Percentiles rank a stretch among this genome's conserved stretches.
phyloP scores from a whole-genome alignment of 2,888 invertebrate species.

The Lomographa bimaculata region DNA sequence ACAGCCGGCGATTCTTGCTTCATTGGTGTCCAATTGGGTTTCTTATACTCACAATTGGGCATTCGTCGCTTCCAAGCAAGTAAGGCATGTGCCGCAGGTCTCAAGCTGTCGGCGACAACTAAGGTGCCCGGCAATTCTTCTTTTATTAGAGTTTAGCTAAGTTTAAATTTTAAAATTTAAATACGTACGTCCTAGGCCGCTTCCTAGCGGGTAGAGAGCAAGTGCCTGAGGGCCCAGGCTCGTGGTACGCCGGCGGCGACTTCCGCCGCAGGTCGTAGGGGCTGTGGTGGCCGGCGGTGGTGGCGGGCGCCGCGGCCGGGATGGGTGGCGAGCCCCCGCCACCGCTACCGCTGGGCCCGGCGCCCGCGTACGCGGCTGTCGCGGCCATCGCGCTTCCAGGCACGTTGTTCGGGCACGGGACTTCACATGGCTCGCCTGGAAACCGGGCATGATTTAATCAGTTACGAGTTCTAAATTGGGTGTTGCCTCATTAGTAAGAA shows the following conservation, averaged over 20 bases:
- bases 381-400: constrained; percentile 78
- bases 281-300: constrained; percentile 90
- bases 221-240: constrained; percentile 85
- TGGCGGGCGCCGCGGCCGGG: constrained; percentile 85
- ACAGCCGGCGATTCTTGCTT: too few relatives aligned
- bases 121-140: too few relatives aligned
- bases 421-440: constrained; percentile 90
- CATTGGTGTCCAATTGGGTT: too few relatives aligned
- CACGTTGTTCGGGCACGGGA: constrained; percentile 88
- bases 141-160: too few relatives aligned
- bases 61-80: too few relatives aligned
- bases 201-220: constrained; percentile 93
- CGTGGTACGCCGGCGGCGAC: constrained; percentile 89
- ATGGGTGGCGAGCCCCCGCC: constrained; percentile 79
- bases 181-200: constrained; percentile 87
- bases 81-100: too few relatives aligned
- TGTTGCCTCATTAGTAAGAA: too few relatives aligned
- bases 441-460: constrained; percentile 26
- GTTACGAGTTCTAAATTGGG: too few relatives aligned
- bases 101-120: too few relatives aligned
- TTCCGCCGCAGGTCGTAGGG: constrained; percentile 96
- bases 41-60: too few relatives aligned
- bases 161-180: too few relatives aligned
- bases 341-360: constrained; percentile 81
- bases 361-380: constrained; percentile 63